Evolutionary conservation across 2,113 vertebrate genomes (phyloP).

Genomic region (Labeo rohita): DNA sequence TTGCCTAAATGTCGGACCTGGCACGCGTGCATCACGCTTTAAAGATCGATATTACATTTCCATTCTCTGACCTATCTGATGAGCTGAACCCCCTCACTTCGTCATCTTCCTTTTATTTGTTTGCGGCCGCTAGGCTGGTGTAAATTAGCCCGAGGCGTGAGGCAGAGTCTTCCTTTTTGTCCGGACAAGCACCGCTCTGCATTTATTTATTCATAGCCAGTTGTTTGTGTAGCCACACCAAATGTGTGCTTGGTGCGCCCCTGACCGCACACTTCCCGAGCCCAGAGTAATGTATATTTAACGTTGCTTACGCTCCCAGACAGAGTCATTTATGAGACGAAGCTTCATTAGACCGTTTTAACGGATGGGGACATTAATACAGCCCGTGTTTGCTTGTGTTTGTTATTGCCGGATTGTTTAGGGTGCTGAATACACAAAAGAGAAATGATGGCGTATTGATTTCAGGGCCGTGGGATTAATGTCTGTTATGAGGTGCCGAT

Average conservation of each 20-base stretch:
- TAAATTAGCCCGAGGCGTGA: slow-evolving; percentile 71
- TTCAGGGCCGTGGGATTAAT: slow-evolving; percentile 36
- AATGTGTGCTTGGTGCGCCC: slow-evolving; percentile 1
- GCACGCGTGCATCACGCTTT: slow-evolving; percentile 39
- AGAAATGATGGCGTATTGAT: slow-evolving; percentile 47
- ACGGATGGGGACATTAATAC: slow-evolving; percentile 50
- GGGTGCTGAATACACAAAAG: slow-evolving; percentile 50
- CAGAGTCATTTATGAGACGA: slow-evolving; percentile 60
- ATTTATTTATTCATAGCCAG: slow-evolving; percentile 68
- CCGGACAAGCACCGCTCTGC: slow-evolving; percentile 14
- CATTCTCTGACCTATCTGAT: slow-evolving; percentile 67
- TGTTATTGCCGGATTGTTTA: slow-evolving; percentile 44
- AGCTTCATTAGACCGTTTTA: slow-evolving; percentile 58
- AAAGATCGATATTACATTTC: slow-evolving; percentile 59
- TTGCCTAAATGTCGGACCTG: slow-evolving; percentile 43
- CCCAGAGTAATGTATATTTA: slow-evolving; percentile 58
- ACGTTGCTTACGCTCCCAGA: slow-evolving; percentile 35
- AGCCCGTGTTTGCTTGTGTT: slow-evolving; percentile 13
- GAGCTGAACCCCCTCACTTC: slow-evolving; percentile 58
- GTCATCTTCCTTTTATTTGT: neutral
- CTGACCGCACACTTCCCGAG: slow-evolving; percentile 40
- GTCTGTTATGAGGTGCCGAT: slow-evolving; percentile 43
- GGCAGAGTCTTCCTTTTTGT: slow-evolving; percentile 60
- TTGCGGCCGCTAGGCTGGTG: slow-evolving; percentile 62
- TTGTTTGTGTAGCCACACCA: slow-evolving; percentile 53